These are phyloP conservation scores for Muntiacus reevesi DNA, from an alignment of 2,113 vertebrate genomes.

Conservation along the genomic window DNA sequence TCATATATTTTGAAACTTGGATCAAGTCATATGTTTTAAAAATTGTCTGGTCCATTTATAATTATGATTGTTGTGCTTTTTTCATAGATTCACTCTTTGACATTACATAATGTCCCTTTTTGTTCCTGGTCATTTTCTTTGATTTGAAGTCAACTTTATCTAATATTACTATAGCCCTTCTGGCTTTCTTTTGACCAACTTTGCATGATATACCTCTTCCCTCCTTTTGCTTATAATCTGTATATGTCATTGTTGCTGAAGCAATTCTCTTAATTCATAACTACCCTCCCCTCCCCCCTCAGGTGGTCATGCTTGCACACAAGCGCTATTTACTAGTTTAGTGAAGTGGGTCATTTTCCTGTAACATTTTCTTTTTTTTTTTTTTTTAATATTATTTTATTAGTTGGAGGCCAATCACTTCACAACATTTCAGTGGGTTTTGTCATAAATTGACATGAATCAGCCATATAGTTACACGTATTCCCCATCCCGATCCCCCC, in stretches of 20 bases:
- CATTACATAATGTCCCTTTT: neutral
- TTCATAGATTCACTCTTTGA: neutral
- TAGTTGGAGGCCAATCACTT: no score
- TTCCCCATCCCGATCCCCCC: no score
- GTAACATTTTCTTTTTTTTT: neutral
- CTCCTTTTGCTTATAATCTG: neutral
- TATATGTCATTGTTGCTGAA: neutral
- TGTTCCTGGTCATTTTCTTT: neutral
- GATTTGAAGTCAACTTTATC: neutral
- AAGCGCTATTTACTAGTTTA: neutral
- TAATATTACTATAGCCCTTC: neutral
- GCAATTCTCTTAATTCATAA: neutral
- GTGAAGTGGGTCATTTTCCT: neutral
- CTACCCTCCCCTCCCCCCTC: fast-evolving
- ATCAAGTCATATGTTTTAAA: neutral
- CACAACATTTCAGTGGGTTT: no score
- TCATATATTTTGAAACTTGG: neutral
- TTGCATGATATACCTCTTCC: neutral
- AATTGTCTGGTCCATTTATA: neutral
- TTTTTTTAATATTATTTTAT: no score
- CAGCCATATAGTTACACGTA: no score
- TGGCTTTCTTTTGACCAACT: neutral
- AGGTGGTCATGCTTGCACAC: neutral
- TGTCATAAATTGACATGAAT: no score
- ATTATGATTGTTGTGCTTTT: neutral